Evolutionary conservation across 1,140 invertebrate species (phyloP).

Genomic region (Maconellicoccus hirsutus): DNA sequence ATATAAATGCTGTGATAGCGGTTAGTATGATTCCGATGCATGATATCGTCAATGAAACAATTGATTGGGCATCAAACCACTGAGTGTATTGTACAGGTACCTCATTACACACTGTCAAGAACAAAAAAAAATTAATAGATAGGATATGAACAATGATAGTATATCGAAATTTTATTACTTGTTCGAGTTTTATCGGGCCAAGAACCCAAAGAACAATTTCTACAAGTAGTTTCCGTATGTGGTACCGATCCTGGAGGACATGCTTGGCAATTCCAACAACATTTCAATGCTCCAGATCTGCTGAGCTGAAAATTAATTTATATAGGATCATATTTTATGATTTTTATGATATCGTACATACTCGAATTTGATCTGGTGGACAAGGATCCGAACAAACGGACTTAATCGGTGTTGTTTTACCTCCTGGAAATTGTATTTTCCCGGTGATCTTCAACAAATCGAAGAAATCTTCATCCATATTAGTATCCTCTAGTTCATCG

Average conservation of each 20-base stretch:
- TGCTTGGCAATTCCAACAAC: too few relatives aligned
- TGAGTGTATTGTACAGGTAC: not conserved
- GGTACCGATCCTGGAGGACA: too few relatives aligned
- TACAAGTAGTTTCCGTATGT: too few relatives aligned
- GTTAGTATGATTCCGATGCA: slow-evolving; percentile 48
- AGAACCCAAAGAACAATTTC: too few relatives aligned
- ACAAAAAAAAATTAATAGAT: too few relatives aligned
- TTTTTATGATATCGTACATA: slow-evolving; percentile 33
- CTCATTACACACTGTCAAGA: not conserved
- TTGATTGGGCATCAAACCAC: slow-evolving; percentile 36
- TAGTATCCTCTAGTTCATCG: not conserved
- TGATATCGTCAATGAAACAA: slow-evolving; percentile 47
- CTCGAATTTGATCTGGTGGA: slow-evolving; percentile 47
- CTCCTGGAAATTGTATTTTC: slow-evolving; percentile 33
- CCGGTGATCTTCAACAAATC: slow-evolving; percentile 29
- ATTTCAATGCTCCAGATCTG: too few relatives aligned
- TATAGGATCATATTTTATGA: not conserved
- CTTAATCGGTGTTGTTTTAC: slow-evolving; percentile 30
- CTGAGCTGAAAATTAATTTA: too few relatives aligned
- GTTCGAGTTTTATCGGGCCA: too few relatives aligned
- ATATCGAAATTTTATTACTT: too few relatives aligned
- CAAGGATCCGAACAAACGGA: slow-evolving; percentile 61
- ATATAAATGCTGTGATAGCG: slow-evolving; percentile 44
- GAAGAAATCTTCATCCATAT: not conserved
- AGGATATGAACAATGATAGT: too few relatives aligned